Evolutionary conservation across 2,797 vertebrate genomes (phyloP), one percentile per base, ranked within the genome.

Genomic region (Ptychadena robeensis): DNA sequence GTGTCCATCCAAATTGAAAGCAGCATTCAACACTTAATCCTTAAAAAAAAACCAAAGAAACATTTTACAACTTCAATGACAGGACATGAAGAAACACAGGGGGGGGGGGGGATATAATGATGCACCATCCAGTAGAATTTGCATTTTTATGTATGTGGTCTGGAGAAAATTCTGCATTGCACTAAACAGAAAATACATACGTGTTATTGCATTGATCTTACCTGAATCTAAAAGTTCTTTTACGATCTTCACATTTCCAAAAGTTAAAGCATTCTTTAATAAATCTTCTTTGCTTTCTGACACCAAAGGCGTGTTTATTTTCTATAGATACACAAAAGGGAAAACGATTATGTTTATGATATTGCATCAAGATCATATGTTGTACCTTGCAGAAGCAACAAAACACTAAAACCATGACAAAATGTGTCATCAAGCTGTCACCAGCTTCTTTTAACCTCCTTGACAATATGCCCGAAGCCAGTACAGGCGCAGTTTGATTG

Each of bases 1-100:
- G 96, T 82, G 96, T 97, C 96, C 97, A 98, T 1, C 92, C 96
- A 89, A 94, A 96, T 5, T 87, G 88, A 63, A 98, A 94, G 22
- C 77, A 92, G 31, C 90, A 94, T 57, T 98, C 97, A 87, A 97
- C 90, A n/a, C 89, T 94, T 89, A 98, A 9, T 65, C 97, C 97
- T 99, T 89, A 38, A 7, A 83, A 34, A 64, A 88, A 30, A 86
- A 86, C 82, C 38, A 18, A 2, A 78, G 27, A 0, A 31, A n/a
- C 27, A 2, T 15, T 35, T 30, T 32, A n/a, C 44, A 37, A n/a
- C n/a, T n/a, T n/a, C n/a, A n/a, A n/a, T n/a, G n/a, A n/a, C n/a
- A n/a, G n/a, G n/a, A n/a, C n/a, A n/a, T n/a, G n/a, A n/a, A n/a
- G n/a, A n/a, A n/a, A n/a, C n/a, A n/a, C n/a, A n/a, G n/a, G n/a